Percentiles rank a stretch among this genome's conserved stretches.
Evolutionary conservation across 2,113 vertebrate species (phyloP).

Genomic region (Epinephelus cyanopodus): DNA sequence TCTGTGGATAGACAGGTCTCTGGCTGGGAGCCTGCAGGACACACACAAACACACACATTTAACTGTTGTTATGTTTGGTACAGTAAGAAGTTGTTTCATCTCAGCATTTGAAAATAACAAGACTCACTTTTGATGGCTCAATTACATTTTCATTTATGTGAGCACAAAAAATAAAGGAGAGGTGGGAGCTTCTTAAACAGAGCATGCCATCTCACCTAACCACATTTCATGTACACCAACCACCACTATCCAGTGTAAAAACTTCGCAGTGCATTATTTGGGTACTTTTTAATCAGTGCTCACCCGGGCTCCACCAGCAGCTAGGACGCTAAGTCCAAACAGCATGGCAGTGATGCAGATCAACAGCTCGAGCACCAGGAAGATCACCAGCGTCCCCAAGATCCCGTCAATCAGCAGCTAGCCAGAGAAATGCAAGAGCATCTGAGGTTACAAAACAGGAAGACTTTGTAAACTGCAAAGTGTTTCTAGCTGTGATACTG

Average conservation of each 20-base stretch:
- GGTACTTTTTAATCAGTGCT: conserved; percentile 1
- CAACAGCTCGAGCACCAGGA: conserved; percentile 84
- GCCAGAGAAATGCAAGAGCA: not conserved
- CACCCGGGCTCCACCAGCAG: conserved; percentile 80
- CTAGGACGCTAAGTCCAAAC: conserved; percentile 84
- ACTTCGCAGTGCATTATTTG: not conserved
- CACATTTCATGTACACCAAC: not conserved
- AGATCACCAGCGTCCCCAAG: conserved; percentile 84
- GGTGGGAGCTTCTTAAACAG: not conserved
- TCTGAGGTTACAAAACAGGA: not conserved
- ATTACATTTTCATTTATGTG: too few species aligned
- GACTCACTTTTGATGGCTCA: not conserved
- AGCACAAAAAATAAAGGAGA: too few species aligned
- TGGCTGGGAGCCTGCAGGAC: conserved; percentile 52
- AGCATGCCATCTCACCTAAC: not conserved
- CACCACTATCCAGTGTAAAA: not conserved
- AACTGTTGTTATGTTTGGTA: not conserved
- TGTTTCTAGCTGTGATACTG: not conserved
- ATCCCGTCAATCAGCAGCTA: conserved; percentile 85
- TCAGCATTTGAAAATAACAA: not conserved
- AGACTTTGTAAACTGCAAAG: not conserved
- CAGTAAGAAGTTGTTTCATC: not conserved
- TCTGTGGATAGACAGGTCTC: conserved; percentile 73
- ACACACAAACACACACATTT: conserved; percentile 18
- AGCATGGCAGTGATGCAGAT: conserved; percentile 86